Evolutionary conservation across 2,113 vertebrate genomes (phyloP).

Genomic region (Sapajus apella): DNA sequence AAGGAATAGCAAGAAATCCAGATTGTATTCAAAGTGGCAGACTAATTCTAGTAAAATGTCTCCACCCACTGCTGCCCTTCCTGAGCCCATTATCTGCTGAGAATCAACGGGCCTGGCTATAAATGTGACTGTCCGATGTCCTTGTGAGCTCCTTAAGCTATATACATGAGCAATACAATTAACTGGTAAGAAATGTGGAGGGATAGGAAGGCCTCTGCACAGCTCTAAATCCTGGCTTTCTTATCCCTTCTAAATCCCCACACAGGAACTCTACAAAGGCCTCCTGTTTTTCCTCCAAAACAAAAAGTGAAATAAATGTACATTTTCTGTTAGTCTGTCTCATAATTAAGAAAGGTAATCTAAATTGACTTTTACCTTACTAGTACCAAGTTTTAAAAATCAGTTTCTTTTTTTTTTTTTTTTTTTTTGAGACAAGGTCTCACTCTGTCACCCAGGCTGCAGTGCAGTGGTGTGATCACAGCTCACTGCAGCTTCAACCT

Average conservation of each 20-base stretch:
- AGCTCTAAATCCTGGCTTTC: constrained; percentile 19
- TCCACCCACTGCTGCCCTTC: constrained; percentile 52
- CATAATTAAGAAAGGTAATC: not conserved
- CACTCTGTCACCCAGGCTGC: no score
- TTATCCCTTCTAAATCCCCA: not conserved
- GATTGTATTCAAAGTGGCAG: constrained; percentile 41
- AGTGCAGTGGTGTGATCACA: no score
- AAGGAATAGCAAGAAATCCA: constrained; percentile 23
- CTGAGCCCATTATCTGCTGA: constrained; percentile 48
- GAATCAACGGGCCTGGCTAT: constrained; percentile 47
- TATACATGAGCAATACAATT: constrained; percentile 2
- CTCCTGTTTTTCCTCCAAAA: not conserved
- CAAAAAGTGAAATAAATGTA: not conserved
- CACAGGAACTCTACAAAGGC: not conserved
- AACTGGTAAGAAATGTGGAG: constrained; percentile 17
- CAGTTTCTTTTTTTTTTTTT: no score
- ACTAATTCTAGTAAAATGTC: constrained; percentile 43
- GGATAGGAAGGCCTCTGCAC: not conserved
- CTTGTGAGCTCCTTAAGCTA: not conserved
- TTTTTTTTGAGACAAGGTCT: no score
- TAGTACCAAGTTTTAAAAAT: constrained; percentile 41
- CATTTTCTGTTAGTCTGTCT: not conserved
- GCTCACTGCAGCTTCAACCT: no score
- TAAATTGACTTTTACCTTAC: constrained; percentile 6
- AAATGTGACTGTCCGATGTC: constrained; percentile 13